Evolutionary conservation across 2,113 vertebrate species (phyloP).

Genomic region (Illadopsis cleaveri): DNA sequence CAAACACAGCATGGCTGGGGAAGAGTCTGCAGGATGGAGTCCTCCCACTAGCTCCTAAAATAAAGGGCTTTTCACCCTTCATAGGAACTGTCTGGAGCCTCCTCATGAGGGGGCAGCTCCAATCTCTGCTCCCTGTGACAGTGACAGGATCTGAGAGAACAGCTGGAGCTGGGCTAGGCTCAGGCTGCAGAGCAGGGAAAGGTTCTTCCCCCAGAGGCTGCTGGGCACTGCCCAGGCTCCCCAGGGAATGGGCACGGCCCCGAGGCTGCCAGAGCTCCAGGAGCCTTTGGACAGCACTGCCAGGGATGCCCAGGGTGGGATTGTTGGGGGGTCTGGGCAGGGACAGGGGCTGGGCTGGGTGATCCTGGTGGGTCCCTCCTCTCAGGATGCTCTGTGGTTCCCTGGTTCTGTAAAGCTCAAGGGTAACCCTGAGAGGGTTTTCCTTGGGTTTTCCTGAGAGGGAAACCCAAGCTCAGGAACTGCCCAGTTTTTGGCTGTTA

Average conservation of each 20-base stretch:
- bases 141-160: fast-evolving
- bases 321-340: neutral
- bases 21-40: neutral
- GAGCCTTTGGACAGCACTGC: neutral
- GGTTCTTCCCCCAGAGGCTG: neutral
- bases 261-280: neutral
- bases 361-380: neutral
- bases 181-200: neutral
- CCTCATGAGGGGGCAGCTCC: neutral
- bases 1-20: neutral
- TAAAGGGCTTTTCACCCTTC: neutral
- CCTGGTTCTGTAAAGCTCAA: neutral
- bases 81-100: neutral
- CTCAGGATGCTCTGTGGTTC: neutral
- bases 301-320: neutral
- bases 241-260: neutral
- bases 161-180: neutral
- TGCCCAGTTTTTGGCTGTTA: neutral
- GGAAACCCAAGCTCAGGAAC: neutral
- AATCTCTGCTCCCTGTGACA: neutral
- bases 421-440: too few relatives aligned
- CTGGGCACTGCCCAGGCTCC: neutral
- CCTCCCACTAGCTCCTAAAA: neutral
- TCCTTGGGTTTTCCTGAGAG: too few relatives aligned
- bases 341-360: fast-evolving